phyloP scores from a whole-genome alignment of 2,797 vertebrate species.

The Pygocentrus nattereri region DNA sequence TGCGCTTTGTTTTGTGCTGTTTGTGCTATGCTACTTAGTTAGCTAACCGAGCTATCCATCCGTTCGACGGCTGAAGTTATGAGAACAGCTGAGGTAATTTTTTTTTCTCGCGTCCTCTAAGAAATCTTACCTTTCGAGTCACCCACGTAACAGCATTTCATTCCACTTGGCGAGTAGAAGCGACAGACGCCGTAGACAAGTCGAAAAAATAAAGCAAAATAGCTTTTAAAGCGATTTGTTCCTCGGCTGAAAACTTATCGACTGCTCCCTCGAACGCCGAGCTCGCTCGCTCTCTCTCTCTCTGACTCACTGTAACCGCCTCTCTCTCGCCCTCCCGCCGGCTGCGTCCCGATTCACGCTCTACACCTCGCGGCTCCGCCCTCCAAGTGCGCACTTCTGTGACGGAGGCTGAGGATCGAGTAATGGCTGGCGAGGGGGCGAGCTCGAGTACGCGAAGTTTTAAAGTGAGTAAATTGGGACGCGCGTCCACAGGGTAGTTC shows the following conservation, averaged over 20 bases:
- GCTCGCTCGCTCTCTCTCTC: constrained; percentile 51
- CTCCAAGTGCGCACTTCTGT: neutral
- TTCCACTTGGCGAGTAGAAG: constrained; percentile 9
- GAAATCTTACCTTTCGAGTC: constrained; percentile 47
- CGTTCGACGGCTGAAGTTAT: neutral
- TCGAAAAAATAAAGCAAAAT: neutral
- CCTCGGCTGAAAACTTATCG: constrained; percentile 47
- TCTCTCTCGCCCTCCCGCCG: neutral
- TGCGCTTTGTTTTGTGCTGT: neutral
- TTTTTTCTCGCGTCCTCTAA: too few species aligned
- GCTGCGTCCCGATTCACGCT: neutral
- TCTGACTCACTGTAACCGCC: constrained; percentile 39
- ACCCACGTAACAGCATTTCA: constrained; percentile 58
- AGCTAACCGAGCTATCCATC: constrained; percentile 19
- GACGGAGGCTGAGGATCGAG: too few species aligned
- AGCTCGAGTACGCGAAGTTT: neutral
- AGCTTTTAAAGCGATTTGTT: constrained; percentile 39
- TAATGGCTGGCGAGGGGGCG: neutral
- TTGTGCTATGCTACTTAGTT: too few species aligned
- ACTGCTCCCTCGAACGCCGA: constrained; percentile 68
- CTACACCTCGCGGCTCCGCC: neutral
- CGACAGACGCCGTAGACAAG: neutral
- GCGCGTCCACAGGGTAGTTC: neutral
- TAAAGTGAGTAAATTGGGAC: neutral
- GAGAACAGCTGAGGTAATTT: neutral